Evolutionary conservation across 2,888 invertebrate genomes (phyloP).

Genomic region (Lymantria dispar): DNA sequence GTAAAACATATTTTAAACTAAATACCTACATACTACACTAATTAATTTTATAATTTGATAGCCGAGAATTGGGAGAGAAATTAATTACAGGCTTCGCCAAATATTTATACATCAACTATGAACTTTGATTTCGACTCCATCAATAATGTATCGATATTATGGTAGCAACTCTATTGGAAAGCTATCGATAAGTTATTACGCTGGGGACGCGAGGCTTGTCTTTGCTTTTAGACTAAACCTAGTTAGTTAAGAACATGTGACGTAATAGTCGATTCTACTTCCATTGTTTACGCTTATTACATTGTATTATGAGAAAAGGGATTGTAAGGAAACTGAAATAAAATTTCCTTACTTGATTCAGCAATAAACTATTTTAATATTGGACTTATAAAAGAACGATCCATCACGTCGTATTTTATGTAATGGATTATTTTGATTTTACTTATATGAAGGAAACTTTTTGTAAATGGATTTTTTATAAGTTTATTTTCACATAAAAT

Average conservation of each 20-base stretch:
- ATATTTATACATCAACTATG: constrained; percentile 39
- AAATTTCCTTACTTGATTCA: constrained; percentile 14
- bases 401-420: constrained; percentile 20
- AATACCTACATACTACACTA: too few species aligned
- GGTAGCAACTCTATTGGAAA: constrained; percentile 17
- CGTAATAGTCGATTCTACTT: constrained; percentile 44
- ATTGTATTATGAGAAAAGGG: constrained; percentile 32
- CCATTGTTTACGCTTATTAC: constrained; percentile 46
- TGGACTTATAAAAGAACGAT: constrained; percentile 23
- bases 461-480: background rate
- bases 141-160: constrained; percentile 40
- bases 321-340: constrained; percentile 22
- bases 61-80: constrained; percentile 9
- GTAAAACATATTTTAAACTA: too few species aligned
- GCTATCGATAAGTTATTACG: constrained; percentile 48
- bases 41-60: constrained; percentile 5
- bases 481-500: too few species aligned
- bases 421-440: constrained; percentile 3
- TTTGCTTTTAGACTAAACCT: constrained; percentile 50
- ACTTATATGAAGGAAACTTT: background rate
- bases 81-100: constrained; percentile 26
- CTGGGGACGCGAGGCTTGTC: constrained; percentile 36
- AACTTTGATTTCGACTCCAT: constrained; percentile 23
- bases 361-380: constrained; percentile 23
- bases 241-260: constrained; percentile 46